Evolutionary conservation across 1,140 invertebrate species (phyloP).

Genomic region (Lanistes nyassanus): DNA sequence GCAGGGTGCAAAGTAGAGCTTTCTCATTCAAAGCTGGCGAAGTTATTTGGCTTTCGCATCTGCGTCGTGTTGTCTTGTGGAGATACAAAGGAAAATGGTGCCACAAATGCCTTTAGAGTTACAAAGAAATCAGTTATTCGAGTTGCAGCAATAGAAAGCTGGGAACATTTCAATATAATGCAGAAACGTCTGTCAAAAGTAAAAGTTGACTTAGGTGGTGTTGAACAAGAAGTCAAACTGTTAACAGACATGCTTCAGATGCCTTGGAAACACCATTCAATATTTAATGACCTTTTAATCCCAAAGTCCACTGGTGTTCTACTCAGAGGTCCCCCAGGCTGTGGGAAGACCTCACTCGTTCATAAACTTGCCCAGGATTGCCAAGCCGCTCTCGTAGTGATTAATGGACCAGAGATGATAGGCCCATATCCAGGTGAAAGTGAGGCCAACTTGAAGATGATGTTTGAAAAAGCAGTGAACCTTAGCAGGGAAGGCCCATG

Average conservation of each 20-base stretch:
- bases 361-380: conserved; percentile 42
- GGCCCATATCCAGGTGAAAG: conserved; percentile 56
- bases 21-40: conserved; percentile 32
- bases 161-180: conserved; percentile 37
- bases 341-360: conserved; percentile 61
- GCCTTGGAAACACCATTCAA: conserved; percentile 26
- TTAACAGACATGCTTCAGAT: conserved; percentile 48
- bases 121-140: conserved; percentile 30
- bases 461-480: conserved; percentile 48
- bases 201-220: conserved; percentile 41
- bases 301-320: conserved; percentile 47
- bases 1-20: conserved; percentile 38
- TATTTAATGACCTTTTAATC: conserved; percentile 25
- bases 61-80: conserved; percentile 33
- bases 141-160: conserved; percentile 44
- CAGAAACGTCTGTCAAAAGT: conserved; percentile 21
- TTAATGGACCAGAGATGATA: conserved; percentile 59
- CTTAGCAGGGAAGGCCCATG: conserved; percentile 54
- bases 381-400: conserved; percentile 45
- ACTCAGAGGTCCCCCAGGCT: conserved; percentile 59
- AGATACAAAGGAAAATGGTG: neutral
- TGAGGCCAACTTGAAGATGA: conserved; percentile 47
- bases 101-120: conserved; percentile 30
- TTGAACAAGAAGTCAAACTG: conserved; percentile 36
- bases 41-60: conserved; percentile 42